Evolutionary conservation across 2,797 vertebrate species (phyloP).

Genomic region (Anguilla anguilla): DNA sequence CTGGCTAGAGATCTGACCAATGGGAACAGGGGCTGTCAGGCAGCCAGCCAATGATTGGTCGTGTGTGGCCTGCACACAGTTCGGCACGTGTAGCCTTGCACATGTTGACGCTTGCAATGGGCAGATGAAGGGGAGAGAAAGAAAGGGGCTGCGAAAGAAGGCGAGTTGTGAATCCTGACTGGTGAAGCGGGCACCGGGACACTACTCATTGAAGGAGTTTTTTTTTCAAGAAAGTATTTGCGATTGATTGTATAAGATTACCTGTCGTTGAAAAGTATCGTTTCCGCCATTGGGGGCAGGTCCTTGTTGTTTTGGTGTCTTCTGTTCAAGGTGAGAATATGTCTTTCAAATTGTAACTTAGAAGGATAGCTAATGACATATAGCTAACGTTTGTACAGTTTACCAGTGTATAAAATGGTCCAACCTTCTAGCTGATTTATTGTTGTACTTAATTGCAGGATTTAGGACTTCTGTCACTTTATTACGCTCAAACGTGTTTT

Average conservation of each 20-base stretch:
- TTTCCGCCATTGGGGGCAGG: background rate
- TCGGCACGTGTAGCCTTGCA: conserved; percentile 78
- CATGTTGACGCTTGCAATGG: conserved; percentile 75
- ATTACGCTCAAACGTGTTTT: background rate
- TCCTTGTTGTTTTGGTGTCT: conserved; percentile 13
- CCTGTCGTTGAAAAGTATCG: background rate
- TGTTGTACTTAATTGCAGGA: background rate
- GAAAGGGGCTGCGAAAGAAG: conserved; percentile 57
- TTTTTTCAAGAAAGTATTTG: background rate
- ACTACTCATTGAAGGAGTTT: background rate
- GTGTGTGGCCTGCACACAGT: conserved; percentile 56
- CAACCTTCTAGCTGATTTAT: background rate
- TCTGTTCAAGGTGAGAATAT: conserved; percentile 30
- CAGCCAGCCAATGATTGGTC: conserved; percentile 61
- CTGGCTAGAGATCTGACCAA: conserved; percentile 65
- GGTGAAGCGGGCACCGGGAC: background rate
- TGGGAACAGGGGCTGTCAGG: conserved; percentile 41
- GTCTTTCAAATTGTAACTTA: background rate
- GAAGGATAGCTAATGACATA: background rate
- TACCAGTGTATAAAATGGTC: background rate
- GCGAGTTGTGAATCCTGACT: conserved; percentile 25
- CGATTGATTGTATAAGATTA: background rate
- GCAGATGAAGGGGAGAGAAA: conserved; percentile 39
- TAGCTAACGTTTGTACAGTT: background rate
- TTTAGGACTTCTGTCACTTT: background rate